phyloP scores from a whole-genome alignment of 2,113 vertebrate genomes.

The Rynchops niger region DNA sequence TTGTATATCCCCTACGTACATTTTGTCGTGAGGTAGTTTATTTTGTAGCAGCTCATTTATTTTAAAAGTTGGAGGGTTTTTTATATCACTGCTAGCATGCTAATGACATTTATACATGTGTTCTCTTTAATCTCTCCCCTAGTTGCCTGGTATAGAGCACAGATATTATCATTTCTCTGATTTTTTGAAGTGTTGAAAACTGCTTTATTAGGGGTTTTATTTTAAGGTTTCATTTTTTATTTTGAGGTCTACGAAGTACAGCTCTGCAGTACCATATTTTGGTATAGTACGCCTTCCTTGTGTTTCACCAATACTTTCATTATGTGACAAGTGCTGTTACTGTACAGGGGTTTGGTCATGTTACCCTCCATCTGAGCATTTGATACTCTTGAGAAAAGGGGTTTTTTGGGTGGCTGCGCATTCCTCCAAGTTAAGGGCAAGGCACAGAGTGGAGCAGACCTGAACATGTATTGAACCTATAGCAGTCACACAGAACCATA shows the following conservation, averaged over 20 bases:
- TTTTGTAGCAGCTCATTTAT: conserved; percentile 80
- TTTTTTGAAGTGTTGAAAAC: conserved; percentile 18
- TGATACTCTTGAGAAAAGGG: neutral
- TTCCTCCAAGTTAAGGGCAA: neutral
- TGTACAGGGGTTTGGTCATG: neutral
- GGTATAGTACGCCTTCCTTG: neutral
- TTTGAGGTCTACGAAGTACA: conserved; percentile 18
- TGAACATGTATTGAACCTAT: accelerated
- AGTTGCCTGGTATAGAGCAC: conserved; percentile 33
- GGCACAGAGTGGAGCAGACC: neutral
- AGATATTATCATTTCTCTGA: neutral
- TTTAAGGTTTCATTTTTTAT: conserved; percentile 39
- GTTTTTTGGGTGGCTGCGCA: accelerated
- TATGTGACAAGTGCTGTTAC: neutral
- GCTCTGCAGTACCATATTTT: neutral
- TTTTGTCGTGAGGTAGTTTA: conserved; percentile 75
- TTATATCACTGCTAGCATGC: conserved; percentile 60
- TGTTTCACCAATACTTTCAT: neutral
- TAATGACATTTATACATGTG: conserved; percentile 70
- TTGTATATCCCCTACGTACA: conserved; percentile 74
- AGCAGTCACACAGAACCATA: neutral
- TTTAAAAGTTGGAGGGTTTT: conserved; percentile 75
- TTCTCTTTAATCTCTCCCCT: conserved; percentile 60
- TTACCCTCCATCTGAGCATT: neutral
- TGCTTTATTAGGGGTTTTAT: neutral